Conservation (phyloP, 2,797 vertebrate species). For the Limnodromus scolopaceus region DNA sequence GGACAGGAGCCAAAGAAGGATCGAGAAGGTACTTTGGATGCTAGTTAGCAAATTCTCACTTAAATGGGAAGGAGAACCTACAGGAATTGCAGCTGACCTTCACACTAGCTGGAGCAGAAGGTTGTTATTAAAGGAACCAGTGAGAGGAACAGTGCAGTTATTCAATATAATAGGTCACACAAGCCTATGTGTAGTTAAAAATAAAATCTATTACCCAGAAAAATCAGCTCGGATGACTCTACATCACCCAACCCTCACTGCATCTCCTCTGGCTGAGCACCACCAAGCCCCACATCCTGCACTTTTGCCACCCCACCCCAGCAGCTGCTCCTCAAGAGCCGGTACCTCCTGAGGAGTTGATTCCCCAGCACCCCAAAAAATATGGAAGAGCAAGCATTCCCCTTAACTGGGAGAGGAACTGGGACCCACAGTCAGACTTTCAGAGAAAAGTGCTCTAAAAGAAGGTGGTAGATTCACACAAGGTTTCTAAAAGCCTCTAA, state of each 20-base stretch:
- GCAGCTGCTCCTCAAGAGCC: neutral
- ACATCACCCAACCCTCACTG: neutral
- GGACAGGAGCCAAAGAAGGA: constrained; percentile 31
- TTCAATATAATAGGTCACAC: constrained; percentile 65
- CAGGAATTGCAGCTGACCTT: constrained; percentile 70
- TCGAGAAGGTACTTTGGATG: constrained; percentile 39
- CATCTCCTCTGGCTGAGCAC: neutral
- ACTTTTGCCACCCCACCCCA: neutral
- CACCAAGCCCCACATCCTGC: neutral
- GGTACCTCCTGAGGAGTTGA: no score
- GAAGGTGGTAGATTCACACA: neutral
- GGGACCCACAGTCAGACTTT: neutral
- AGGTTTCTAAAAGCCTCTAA: neutral
- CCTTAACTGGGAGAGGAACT: neutral
- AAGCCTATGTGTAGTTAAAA: constrained; percentile 60
- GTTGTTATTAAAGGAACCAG: constrained; percentile 67
- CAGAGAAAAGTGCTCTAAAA: neutral
- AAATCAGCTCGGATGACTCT: neutral
- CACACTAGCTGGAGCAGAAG: constrained; percentile 70
- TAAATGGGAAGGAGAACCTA: constrained; percentile 47
- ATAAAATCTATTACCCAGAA: constrained; percentile 51
- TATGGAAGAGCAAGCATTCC: neutral
- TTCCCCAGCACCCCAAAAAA: neutral
- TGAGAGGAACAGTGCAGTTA: constrained; percentile 54
- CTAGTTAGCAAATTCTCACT: constrained; percentile 68